Evolutionary conservation across 2,888 invertebrate genomes (phyloP).

Genomic region (Calameuta pallipes): DNA sequence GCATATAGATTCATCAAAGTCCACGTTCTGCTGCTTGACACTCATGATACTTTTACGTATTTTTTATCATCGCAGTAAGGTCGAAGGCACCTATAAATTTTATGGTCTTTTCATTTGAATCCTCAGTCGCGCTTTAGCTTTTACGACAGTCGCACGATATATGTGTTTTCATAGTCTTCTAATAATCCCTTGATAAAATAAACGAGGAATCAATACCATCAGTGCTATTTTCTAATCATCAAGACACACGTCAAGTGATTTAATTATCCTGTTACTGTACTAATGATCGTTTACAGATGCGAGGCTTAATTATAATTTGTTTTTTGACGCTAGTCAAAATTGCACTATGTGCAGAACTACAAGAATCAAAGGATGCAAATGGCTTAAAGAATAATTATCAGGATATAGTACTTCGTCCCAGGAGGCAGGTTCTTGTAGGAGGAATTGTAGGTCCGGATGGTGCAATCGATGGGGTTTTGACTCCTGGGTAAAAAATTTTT

Average conservation of each 20-base stretch:
- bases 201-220: background rate
- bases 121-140: background rate
- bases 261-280: background rate
- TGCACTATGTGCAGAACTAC: background rate
- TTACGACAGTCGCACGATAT: background rate
- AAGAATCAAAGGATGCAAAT: background rate
- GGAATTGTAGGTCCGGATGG: background rate
- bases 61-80: background rate
- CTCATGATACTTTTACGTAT: background rate
- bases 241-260: background rate
- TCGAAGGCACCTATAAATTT: background rate
- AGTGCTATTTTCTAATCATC: background rate
- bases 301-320: background rate
- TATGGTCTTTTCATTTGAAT: background rate
- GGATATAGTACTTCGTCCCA: background rate
- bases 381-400: background rate
- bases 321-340: background rate
- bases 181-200: background rate
- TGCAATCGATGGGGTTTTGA: background rate
- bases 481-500: background rate
- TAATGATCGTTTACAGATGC: background rate
- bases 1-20: background rate
- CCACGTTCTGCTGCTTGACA: background rate
- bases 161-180: background rate
- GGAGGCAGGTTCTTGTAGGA: background rate